These are phyloP conservation scores for Labrus mixtus DNA, from an alignment of 2,113 vertebrate genomes.

Conservation along the genomic window DNA sequence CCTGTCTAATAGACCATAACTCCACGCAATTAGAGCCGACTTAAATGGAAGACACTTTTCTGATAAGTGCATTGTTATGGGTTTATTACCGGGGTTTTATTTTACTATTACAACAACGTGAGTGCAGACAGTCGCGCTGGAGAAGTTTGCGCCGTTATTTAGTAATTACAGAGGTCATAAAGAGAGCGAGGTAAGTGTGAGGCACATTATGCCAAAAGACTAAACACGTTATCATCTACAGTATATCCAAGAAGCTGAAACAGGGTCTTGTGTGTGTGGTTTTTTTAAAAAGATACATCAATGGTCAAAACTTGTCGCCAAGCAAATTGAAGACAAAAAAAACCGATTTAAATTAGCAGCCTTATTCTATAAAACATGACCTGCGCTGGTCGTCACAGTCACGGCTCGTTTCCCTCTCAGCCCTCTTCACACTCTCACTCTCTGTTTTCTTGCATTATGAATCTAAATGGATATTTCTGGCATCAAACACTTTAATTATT, in stretches of 20 bases:
- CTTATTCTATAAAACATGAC: conserved; percentile 9
- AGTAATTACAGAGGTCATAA: conserved; percentile 55
- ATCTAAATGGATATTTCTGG: conserved; percentile 65
- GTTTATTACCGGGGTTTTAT: conserved; percentile 53
- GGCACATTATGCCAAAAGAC: neutral
- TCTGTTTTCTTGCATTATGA: conserved; percentile 52
- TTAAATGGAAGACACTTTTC: conserved; percentile 42
- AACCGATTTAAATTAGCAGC: neutral
- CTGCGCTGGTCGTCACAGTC: neutral
- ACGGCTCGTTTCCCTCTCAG: neutral
- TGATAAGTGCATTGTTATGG: conserved; percentile 59
- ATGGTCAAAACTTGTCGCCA: neutral
- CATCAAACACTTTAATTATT: conserved; percentile 71
- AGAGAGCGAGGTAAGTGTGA: conserved; percentile 33
- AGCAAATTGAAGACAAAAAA: neutral
- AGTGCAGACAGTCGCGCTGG: neutral
- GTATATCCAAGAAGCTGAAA: neutral
- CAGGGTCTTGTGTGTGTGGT: neutral
- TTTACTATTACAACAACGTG: conserved; percentile 52
- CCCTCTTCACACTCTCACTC: conserved; percentile 12
- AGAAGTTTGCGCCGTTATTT: conserved; percentile 42
- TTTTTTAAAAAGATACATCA: neutral
- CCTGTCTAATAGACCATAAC: conserved; percentile 49
- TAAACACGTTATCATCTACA: conserved; percentile 1
- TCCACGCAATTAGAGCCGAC: conserved; percentile 59